Base-by-base conservation (phyloP, 2,113 vertebrate genomes). In the Recurvirostra avosetta region DNA sequence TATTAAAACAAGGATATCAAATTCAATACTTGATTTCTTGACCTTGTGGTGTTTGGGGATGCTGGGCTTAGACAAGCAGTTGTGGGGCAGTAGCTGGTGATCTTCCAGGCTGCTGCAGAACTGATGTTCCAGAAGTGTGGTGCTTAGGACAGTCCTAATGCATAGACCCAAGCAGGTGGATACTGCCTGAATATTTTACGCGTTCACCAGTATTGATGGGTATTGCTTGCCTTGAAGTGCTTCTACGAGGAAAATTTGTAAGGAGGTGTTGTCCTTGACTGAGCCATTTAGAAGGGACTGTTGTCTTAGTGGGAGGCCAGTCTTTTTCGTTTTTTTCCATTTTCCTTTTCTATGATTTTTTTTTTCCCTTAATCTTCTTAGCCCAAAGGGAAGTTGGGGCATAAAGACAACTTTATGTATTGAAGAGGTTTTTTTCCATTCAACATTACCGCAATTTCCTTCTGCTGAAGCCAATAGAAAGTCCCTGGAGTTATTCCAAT, bases 151-250 rank as follows among this genome's bases (percentile, higher is more conserved):
- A 1, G 6, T 41, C 45, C 22, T 15, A 8, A 26, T 8, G 7
- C 2, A 1, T 3, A 23, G 49, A 6, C 17, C 3, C 2, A 19
- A 53, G 38, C 3, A 12, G 22, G 38, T 38, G 52, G 15, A 5
- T 11, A 15, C 15, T 53, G 38, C 29, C 11, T 49, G 19, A 8
- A 2, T 38, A 5, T 17, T 53, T 66, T 15, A 34, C 1, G 1
- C 9, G 1, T 30, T 66, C 27, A 10, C 40, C 16, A 5, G 18
- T 8, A 10, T 0, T 29, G 41, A 22, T 41, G 18, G 36, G 9
- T 12, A 3, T 17, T 0, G 0, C 36, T 56, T 4, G 0, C 32
- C 58, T 58, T 29, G 22, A 50, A 49, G 50, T 9, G 32, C 23
- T 88, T 86, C 13, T 27, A 4, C 0, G 2, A 17, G 34, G 47